phyloP scores from a whole-genome alignment of 2,113 vertebrate species.

The Zeus faber region DNA sequence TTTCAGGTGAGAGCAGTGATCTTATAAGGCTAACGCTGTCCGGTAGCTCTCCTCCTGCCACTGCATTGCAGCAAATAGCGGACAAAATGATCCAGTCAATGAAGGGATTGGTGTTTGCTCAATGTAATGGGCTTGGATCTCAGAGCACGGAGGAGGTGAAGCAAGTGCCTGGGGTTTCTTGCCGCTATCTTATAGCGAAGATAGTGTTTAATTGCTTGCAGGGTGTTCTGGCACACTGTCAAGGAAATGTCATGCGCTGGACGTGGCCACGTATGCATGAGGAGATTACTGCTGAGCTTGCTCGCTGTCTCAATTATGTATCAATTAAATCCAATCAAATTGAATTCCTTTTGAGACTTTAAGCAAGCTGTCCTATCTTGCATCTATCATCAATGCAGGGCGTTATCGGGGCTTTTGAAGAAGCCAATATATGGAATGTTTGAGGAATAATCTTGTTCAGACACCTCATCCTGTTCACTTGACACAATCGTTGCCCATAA shows the following conservation, averaged over 20 bases:
- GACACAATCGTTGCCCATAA: too few relatives aligned
- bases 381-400: conserved; percentile 13
- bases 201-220: conserved; percentile 63
- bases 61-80: conserved; percentile 68
- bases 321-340: conserved; percentile 40
- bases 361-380: conserved; percentile 30
- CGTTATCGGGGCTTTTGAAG: conserved; percentile 38
- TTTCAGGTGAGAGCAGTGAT: conserved; percentile 43
- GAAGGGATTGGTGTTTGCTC: conserved; percentile 54
- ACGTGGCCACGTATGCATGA: conserved; percentile 32
- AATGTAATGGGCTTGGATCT: conserved; percentile 35
- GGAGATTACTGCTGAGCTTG: conserved; percentile 25
- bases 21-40: conserved; percentile 45
- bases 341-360: conserved; percentile 40
- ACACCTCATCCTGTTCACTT: background rate
- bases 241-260: conserved; percentile 43
- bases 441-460: conserved; percentile 20
- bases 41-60: conserved; percentile 32
- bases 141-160: conserved; percentile 27
- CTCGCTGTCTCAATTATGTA: conserved; percentile 17
- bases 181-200: conserved; percentile 47
- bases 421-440: conserved; percentile 17
- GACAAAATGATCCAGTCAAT: conserved; percentile 32
- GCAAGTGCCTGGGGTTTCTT: conserved; percentile 36
- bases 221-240: conserved; percentile 24